phyloP scores from a whole-genome alignment of 1,140 invertebrate genomes.

The Nephila pilipes region DNA sequence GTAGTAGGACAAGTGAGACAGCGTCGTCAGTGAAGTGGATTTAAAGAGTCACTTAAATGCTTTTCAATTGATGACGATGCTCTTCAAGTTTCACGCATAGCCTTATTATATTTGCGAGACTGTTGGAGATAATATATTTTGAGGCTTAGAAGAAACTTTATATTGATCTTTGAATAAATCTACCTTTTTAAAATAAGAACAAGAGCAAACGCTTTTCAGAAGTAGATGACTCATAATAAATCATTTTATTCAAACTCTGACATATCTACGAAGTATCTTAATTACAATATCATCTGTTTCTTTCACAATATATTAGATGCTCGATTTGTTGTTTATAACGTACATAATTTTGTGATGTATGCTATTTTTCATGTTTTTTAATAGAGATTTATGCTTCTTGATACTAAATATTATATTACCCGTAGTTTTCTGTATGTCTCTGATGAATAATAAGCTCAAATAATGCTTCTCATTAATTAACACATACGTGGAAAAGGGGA shows the following conservation, averaged over 20 bases:
- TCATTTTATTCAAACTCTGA: neutral
- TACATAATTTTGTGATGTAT: too few relatives aligned
- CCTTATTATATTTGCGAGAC: conserved; percentile 5
- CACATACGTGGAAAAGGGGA: neutral
- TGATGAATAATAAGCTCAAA: too few relatives aligned
- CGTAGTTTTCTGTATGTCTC: too few relatives aligned
- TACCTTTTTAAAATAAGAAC: neutral
- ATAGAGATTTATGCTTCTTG: too few relatives aligned
- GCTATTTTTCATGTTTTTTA: too few relatives aligned
- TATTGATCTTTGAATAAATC: neutral
- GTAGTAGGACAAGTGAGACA: neutral
- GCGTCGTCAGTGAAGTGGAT: neutral
- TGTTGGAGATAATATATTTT: neutral
- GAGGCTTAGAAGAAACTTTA: neutral
- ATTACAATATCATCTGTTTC: too few relatives aligned
- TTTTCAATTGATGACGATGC: conserved; percentile 2
- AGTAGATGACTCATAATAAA: neutral
- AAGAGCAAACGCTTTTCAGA: neutral
- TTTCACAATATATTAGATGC: too few relatives aligned
- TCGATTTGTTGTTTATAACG: too few relatives aligned
- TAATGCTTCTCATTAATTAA: too few relatives aligned
- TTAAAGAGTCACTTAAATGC: conserved; percentile 26
- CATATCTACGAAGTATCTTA: too few relatives aligned
- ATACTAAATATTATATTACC: too few relatives aligned
- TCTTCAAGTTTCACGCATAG: neutral